These are phyloP conservation scores for Drosophila peninsularis DNA, from an alignment of 2,888 invertebrate species.

Conservation along the genomic window DNA sequence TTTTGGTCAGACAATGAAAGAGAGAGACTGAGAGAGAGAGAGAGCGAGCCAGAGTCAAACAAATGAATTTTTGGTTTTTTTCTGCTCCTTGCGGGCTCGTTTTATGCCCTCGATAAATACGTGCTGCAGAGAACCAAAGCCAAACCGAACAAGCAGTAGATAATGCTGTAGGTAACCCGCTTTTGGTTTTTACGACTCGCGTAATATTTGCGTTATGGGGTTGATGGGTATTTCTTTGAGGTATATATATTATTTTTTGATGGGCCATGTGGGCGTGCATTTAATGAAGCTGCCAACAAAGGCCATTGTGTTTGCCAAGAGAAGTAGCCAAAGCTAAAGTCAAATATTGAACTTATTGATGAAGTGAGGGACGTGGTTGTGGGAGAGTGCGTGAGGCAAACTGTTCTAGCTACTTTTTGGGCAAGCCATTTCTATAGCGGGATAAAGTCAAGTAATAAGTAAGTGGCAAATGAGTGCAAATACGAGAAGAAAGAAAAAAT, in stretches of 20 bases:
- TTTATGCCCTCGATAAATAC: conserved; percentile 57
- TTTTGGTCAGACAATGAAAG: conserved; percentile 5
- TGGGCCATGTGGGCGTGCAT: conserved; percentile 47
- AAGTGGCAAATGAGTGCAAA: conserved; percentile 8
- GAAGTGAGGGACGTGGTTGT: conserved; percentile 19
- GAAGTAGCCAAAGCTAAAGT: conserved; percentile 53
- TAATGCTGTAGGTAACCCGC: conserved; percentile 20
- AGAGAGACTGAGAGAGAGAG: background rate
- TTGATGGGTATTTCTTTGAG: conserved; percentile 33
- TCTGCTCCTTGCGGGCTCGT: conserved; percentile 25
- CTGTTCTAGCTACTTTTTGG: conserved; percentile 15
- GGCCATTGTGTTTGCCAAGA: conserved; percentile 31
- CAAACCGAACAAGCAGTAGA: conserved; percentile 12
- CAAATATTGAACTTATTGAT: conserved; percentile 78
- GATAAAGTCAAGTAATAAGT: conserved; percentile 12
- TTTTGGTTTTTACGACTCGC: conserved; percentile 57
- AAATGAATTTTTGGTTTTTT: conserved; percentile 59
- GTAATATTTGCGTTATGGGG: conserved; percentile 63
- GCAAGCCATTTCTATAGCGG: background rate
- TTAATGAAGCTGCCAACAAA: conserved; percentile 75
- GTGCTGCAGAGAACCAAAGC: conserved; percentile 41
- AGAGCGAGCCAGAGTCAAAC: background rate
- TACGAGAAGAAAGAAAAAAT: background rate
- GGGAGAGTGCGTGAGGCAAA: background rate
- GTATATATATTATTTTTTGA: conserved; percentile 25